Percentiles rank a stretch among this genome's conserved stretches.
phyloP scores from a whole-genome alignment of 2,797 vertebrate genomes.

The Parauchenoglanis punctatus region DNA sequence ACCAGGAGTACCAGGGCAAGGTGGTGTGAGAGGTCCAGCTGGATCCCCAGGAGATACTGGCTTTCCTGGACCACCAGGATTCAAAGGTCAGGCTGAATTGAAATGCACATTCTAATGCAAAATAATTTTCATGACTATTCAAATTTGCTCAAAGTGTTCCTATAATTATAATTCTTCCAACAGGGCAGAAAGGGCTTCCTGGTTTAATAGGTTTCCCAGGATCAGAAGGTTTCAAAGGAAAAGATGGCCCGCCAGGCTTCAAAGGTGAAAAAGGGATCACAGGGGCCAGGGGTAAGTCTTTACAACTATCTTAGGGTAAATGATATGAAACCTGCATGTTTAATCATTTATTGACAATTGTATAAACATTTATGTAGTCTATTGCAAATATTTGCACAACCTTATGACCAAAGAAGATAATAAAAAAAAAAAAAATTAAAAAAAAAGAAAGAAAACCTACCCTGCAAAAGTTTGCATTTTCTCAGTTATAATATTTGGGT shows the following conservation, averaged over 20 bases:
- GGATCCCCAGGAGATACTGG: slow-evolving; percentile 26
- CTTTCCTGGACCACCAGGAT: slow-evolving; percentile 12
- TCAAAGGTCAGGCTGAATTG: slow-evolving; percentile 24
- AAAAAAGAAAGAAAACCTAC: background rate
- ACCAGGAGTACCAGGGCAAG: slow-evolving; percentile 1
- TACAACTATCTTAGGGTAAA: background rate
- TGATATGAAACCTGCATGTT: background rate
- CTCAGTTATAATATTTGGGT: background rate
- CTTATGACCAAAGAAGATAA: background rate
- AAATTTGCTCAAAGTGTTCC: background rate
- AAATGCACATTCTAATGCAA: background rate
- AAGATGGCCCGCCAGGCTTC: slow-evolving; percentile 8
- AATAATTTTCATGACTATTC: background rate
- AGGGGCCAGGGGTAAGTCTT: slow-evolving; percentile 13
- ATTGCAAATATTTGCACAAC: background rate
- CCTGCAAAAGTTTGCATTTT: background rate
- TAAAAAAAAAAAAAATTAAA: background rate
- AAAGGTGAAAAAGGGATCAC: slow-evolving; percentile 13
- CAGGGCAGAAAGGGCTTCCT: slow-evolving; percentile 22
- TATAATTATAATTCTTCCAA: background rate
- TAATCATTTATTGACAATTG: background rate
- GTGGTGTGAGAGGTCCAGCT: slow-evolving; percentile 8
- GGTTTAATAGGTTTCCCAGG: slow-evolving; percentile 30
- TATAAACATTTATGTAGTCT: background rate
- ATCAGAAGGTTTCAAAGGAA: slow-evolving; percentile 17